Conservation (phyloP, 2,888 invertebrate genomes). For the Neocrepidodera transversa region DNA sequence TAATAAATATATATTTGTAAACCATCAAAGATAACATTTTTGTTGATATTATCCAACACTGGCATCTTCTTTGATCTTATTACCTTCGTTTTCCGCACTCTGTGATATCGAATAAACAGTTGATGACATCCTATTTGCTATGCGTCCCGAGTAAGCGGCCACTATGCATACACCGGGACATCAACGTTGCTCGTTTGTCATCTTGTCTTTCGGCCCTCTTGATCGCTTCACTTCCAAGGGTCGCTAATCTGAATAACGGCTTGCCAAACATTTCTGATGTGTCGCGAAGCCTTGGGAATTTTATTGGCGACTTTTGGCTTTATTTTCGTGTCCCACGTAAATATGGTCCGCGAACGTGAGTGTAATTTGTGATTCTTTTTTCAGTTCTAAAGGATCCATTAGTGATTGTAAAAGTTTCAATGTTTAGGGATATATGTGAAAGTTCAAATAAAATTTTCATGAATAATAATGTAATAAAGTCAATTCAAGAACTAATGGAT, state of each 20-base stretch:
- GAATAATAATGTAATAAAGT: no score
- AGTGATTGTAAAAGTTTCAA: no score
- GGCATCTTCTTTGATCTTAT: no score
- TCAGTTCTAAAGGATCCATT: no score
- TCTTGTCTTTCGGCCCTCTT: conserved; percentile 37
- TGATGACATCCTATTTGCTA: conserved; percentile 45
- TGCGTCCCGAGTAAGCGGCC: conserved; percentile 43
- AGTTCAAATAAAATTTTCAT: no score
- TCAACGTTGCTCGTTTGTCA: conserved; percentile 46
- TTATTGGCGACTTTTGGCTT: conserved; percentile 38
- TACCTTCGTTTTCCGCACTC: conserved; percentile 15
- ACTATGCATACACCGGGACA: conserved; percentile 41
- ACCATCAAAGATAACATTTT: no score
- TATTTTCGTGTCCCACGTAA: conserved; percentile 37
- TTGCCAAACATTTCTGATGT: conserved; percentile 39
- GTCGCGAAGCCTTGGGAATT: conserved; percentile 38
- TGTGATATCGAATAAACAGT: conserved; percentile 39
- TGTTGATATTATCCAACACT: no score
- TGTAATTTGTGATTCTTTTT: conserved; percentile 28
- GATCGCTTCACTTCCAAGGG: conserved; percentile 36
- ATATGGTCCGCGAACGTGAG: conserved; percentile 36
- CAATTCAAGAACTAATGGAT: no score
- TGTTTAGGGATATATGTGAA: no score
- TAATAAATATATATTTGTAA: no score
- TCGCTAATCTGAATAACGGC: conserved; percentile 41